These are phyloP conservation scores for Dinothrombium tinctorium DNA, from an alignment of 1,140 invertebrate genomes.

Conservation along the genomic window DNA sequence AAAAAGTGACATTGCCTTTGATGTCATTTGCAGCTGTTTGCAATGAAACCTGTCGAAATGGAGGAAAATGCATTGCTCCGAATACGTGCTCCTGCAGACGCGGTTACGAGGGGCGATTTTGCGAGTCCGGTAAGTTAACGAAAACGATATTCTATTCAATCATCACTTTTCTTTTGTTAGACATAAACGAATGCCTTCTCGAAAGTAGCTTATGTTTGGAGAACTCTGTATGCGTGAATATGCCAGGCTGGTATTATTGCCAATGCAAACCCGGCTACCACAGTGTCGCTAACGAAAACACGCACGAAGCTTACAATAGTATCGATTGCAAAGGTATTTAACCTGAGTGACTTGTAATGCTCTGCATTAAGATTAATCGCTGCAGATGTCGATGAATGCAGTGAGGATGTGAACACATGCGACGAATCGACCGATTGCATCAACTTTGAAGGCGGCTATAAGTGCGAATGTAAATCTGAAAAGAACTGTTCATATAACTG, in stretches of 20 bases:
- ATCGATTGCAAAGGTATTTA: too few relatives aligned
- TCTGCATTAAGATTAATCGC: too few relatives aligned
- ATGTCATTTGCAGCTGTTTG: conserved; percentile 48
- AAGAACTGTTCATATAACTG: background rate
- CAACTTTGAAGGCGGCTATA: conserved; percentile 61
- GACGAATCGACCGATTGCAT: conserved; percentile 50
- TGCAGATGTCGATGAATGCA: conserved; percentile 52
- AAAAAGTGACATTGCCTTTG: too few relatives aligned
- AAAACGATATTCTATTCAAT: conserved; percentile 1
- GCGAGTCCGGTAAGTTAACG: conserved; percentile 33
- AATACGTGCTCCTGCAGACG: conserved; percentile 48
- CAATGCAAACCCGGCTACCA: conserved; percentile 56
- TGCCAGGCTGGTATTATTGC: conserved; percentile 77
- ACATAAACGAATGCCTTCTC: conserved; percentile 59
- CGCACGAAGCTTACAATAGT: too few relatives aligned
- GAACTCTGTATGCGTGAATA: conserved; percentile 59
- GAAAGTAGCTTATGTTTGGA: conserved; percentile 41
- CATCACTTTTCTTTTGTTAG: conserved; percentile 21
- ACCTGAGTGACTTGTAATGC: too few relatives aligned
- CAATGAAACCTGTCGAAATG: conserved; percentile 50
- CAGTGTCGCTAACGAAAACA: conserved; percentile 12
- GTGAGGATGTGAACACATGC: conserved; percentile 38
- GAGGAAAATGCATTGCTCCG: conserved; percentile 49
- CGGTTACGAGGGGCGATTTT: conserved; percentile 51
- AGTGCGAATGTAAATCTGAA: conserved; percentile 37